Evolutionary conservation across 2,113 vertebrate species (phyloP).

Genomic region (Elephas maximus): DNA sequence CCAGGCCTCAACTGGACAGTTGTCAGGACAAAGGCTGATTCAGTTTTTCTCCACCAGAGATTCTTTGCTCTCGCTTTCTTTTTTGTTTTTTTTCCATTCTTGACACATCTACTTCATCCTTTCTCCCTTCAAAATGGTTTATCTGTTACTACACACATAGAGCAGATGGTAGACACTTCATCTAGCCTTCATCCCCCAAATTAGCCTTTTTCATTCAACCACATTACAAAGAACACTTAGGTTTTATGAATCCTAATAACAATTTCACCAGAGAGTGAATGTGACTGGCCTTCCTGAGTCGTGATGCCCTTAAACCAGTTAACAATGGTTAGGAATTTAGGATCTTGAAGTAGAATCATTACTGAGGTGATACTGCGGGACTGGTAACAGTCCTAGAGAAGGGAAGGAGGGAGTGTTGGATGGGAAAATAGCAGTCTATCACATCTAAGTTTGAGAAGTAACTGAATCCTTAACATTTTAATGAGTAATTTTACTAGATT

Average conservation of each 20-base stretch:
- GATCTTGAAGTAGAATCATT: background rate
- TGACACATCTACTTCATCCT: background rate
- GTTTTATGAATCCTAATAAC: background rate
- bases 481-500: background rate
- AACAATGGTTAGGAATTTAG: background rate
- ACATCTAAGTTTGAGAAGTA: background rate
- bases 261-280: background rate
- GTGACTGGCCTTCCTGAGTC: background rate
- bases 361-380: background rate
- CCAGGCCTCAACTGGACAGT: accelerated
- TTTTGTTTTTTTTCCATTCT: background rate
- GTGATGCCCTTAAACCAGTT: background rate
- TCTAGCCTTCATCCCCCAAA: background rate
- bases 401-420: background rate
- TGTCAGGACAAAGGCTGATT: background rate
- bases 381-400: background rate
- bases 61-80: background rate
- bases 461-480: background rate
- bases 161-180: background rate
- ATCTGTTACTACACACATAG: background rate
- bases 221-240: background rate
- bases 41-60: background rate
- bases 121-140: background rate
- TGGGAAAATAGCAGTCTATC: background rate
- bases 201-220: background rate